Evolutionary conservation across 2,797 vertebrate species (phyloP), one percentile per base, ranked within the genome.

Genomic region (Bovichtus variegatus): DNA sequence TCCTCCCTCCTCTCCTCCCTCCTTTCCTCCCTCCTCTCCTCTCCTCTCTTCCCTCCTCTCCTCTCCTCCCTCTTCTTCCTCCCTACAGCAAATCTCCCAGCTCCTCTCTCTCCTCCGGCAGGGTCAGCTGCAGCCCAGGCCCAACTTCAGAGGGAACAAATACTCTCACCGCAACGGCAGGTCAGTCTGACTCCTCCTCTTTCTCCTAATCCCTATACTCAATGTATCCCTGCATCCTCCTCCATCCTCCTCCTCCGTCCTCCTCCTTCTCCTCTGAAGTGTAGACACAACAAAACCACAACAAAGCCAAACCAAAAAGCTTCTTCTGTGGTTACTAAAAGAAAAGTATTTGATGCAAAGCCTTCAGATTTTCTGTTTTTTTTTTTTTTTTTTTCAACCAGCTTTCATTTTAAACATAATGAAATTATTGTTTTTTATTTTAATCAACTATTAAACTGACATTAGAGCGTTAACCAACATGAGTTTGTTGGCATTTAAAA

Each of bases 91-190:
- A 96, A 97, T 99, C 91, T 99, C 98, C 67, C 97, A 99, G 96
- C 96, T 99, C 91, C 96, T 99, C 88, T 97, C 98, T 58, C 95
- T 99, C 83, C 95, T 99, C 76, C 97, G 95, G 65, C 96, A 97
- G 92, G 98, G 98, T 83, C 97, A 98, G 92, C 96, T 98, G 90
- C 97, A 99, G 90, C 97, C 98, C 55, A 96, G 95, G 92, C 95
- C 98, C 21, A 99, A 99, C 93, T 98, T 99, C 94, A 95, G 97
- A 47, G 98, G 98, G 76, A 99, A 99, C 94, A 99, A 99, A 89
- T 99, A 97, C 90, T 95, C 94, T 3, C 94, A 95, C 64, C 93
- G 95, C 66, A 84, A 89, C 57, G 95, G 93, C 92, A 96, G 96
- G 97, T 97, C 89, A 93, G 93, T 74, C 41, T 1, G 9, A 51